Base-by-base conservation (phyloP, 1,140 invertebrate species). In the Lordiphosa clarofinis region DNA sequence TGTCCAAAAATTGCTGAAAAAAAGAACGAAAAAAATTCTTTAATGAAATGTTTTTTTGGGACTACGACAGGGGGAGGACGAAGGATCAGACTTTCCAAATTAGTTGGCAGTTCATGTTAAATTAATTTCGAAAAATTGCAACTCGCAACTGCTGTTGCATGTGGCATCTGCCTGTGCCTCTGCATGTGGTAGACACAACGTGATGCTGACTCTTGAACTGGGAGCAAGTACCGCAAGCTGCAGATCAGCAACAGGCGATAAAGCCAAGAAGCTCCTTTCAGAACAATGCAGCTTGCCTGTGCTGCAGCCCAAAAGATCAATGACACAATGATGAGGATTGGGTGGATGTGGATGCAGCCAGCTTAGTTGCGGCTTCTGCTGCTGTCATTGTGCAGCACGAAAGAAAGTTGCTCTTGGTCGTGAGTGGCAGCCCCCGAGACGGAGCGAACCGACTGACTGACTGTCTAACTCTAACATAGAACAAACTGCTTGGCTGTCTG, bases 251-350 rank as follows among this genome's bases (percentile, higher is more conserved):
- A 46, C 28, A 47, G 53, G 55, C 61, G 76, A 82, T 82, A 81
- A 81, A 67, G 63, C 67, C 55, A 53, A 66, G 44, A 47, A 46
- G 49, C 65, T 82, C 72, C 78, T 72, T 33, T 43, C 56, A 81
- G 76, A 81, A 81, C 76, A 81, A 81, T 81, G 76, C 76, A 52
- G 59, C 63, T 57, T 42, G 72, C 62, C 78, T 81, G 66, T 79
- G 58, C 49, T 24, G 44, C 46, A 43, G 24, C 56, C 60, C 44
- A n/a, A 31, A 65, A 68, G 76, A 73, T 75, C 76, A 81, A 84
- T 81, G 76, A 81, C 76, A 81, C 47, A 53, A 81, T 82, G 76
- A 81, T 81, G 76, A 73, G 58, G 64, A 67, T 68, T 68, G n/a
- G 64, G 64, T 68, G 64, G 62, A 59, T 43, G 59, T 58, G 42